phyloP scores from a whole-genome alignment of 1,140 invertebrate genomes.

The Tetramorium parvispinum region DNA sequence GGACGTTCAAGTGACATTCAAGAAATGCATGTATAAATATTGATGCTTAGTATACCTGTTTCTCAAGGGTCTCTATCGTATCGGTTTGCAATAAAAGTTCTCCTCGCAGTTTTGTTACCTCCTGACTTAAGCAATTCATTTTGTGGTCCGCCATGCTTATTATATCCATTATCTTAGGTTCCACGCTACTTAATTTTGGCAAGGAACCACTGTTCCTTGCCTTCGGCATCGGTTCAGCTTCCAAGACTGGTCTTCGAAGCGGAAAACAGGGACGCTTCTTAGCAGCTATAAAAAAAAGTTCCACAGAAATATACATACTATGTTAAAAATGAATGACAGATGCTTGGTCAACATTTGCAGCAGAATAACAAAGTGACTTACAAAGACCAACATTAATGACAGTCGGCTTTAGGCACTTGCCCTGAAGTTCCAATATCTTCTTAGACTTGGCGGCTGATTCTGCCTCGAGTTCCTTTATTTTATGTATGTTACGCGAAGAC shows the following conservation, averaged over 20 bases:
- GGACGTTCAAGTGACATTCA: not conserved
- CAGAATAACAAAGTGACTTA: constrained; percentile 66
- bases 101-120: constrained; percentile 85
- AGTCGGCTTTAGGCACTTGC: constrained; percentile 87
- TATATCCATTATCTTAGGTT: constrained; percentile 80
- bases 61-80: constrained; percentile 81
- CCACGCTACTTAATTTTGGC: constrained; percentile 76
- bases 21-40: constrained; percentile 36
- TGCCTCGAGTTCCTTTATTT: constrained; percentile 86
- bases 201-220: constrained; percentile 63
- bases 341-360: not conserved
- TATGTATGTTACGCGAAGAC: constrained; percentile 87
- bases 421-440: constrained; percentile 87
- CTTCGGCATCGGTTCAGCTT: constrained; percentile 79
- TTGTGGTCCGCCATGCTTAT: constrained; percentile 84
- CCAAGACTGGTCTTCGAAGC: constrained; percentile 78
- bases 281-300: constrained; percentile 67
- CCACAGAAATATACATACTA: not conserved
- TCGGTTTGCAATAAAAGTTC: constrained; percentile 83
- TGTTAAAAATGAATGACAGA: constrained; percentile 41
- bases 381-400: constrained; percentile 81
- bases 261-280: constrained; percentile 82
- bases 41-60: constrained; percentile 80
- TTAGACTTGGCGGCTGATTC: constrained; percentile 87
- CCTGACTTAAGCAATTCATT: constrained; percentile 84